Conservation (phyloP, 2,113 vertebrate genomes). For the Crotalus helleri region DNA sequence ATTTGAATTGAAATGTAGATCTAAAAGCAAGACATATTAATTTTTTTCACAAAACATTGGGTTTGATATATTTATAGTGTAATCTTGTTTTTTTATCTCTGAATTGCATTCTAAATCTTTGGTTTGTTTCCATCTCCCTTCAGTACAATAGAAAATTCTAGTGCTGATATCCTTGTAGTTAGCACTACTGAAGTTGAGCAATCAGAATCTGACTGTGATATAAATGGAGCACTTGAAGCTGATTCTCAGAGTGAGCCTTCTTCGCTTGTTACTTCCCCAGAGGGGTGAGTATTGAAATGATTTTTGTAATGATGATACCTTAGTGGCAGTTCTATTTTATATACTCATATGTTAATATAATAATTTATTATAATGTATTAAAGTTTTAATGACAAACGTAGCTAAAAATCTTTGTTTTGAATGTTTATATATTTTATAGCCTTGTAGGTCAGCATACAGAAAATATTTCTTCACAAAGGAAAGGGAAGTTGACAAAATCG, state of each 20-base stretch:
- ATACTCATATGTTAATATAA: background rate
- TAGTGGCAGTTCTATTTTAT: constrained; percentile 24
- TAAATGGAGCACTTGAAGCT: constrained; percentile 78
- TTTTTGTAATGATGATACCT: constrained; percentile 36
- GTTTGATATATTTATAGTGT: background rate
- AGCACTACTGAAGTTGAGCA: constrained; percentile 78
- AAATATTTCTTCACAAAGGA: constrained; percentile 72
- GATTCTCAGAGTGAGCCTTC: constrained; percentile 77
- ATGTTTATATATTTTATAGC: constrained; percentile 49
- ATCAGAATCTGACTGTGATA: constrained; percentile 82
- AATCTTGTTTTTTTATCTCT: background rate
- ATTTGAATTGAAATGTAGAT: background rate
- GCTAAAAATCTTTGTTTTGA: background rate
- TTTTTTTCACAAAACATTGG: background rate
- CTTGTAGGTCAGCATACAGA: constrained; percentile 77
- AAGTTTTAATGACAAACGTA: background rate
- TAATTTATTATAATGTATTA: background rate
- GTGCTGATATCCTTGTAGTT: constrained; percentile 81
- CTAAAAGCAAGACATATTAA: background rate
- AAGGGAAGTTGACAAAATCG: constrained; percentile 74
- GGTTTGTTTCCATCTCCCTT: constrained; percentile 37
- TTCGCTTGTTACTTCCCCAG: constrained; percentile 78
- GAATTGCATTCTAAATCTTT: constrained; percentile 43
- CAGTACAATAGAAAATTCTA: constrained; percentile 88
- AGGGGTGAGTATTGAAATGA: constrained; percentile 79